Percentiles rank a stretch among this genome's conserved stretches.
Conservation (phyloP, 2,888 invertebrate genomes). For the Abscondita cerata region DNA sequence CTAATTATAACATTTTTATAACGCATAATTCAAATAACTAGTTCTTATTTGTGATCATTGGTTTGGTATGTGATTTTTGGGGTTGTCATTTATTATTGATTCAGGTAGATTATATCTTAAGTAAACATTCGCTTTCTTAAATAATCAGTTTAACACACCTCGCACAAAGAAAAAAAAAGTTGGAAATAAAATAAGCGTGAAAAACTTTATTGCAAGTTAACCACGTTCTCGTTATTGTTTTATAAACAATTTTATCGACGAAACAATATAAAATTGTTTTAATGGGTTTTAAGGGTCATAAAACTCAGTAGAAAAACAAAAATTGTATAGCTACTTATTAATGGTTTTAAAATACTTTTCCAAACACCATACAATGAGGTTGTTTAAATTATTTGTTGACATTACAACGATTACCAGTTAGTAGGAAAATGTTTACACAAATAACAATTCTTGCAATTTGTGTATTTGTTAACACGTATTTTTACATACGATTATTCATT, state of each 20-base stretch:
- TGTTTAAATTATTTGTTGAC: not conserved
- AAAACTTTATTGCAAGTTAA: not conserved
- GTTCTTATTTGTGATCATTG: too few relatives aligned
- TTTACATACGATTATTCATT: conserved; percentile 13
- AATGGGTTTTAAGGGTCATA: not conserved
- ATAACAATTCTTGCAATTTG: conserved; percentile 1
- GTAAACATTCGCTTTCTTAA: too few relatives aligned
- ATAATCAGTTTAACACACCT: too few relatives aligned
- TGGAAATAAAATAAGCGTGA: too few relatives aligned
- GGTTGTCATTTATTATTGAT: too few relatives aligned
- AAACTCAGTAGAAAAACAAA: not conserved
- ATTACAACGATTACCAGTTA: not conserved
- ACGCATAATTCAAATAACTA: too few relatives aligned
- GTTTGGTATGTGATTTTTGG: too few relatives aligned
- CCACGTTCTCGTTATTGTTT: conserved; percentile 12
- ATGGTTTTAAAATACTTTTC: conserved; percentile 1
- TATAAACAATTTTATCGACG: conserved; percentile 15
- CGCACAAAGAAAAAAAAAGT: too few relatives aligned
- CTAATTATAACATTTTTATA: too few relatives aligned
- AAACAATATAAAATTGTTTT: conserved; percentile 16
- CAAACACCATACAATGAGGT: too few relatives aligned
- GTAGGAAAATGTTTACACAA: not conserved
- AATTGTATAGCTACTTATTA: not conserved
- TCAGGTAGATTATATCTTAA: too few relatives aligned
- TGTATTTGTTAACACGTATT: not conserved